phyloP scores from a whole-genome alignment of 2,888 invertebrate species.

The Lycocerus yunnanus region DNA sequence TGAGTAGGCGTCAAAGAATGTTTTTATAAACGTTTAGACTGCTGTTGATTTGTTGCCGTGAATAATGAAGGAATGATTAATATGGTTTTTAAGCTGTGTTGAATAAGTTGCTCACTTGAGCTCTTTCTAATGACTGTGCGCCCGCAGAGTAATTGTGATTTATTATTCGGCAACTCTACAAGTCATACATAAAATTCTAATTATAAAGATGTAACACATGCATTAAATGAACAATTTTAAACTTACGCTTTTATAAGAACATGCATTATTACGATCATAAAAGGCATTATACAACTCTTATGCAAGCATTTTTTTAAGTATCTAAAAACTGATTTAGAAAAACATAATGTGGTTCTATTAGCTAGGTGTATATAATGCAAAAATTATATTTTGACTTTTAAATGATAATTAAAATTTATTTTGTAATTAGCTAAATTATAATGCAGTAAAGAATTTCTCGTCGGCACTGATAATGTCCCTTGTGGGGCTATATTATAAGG shows the following conservation, averaged over 20 bases:
- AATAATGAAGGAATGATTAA: conserved; percentile 27
- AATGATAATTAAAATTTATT: not conserved
- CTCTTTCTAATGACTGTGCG: conserved; percentile 29
- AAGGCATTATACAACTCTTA: conserved; percentile 7
- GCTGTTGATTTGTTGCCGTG: conserved; percentile 25
- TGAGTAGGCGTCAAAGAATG: conserved; percentile 25
- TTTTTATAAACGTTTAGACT: conserved; percentile 23
- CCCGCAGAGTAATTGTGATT: conserved; percentile 39
- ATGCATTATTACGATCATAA: conserved; percentile 9
- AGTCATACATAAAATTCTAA: conserved; percentile 40
- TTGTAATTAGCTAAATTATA: not conserved
- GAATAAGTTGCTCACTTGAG: conserved; percentile 21
- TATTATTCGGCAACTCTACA: conserved; percentile 38
- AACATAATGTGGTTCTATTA: not conserved
- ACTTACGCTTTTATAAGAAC: conserved; percentile 8
- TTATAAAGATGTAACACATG: conserved; percentile 42
- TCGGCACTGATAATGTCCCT: not conserved
- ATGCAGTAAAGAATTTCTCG: not conserved
- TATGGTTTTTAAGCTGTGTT: conserved; percentile 15
- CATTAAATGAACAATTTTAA: conserved; percentile 38
- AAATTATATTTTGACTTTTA: not conserved
- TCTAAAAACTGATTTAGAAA: not conserved
- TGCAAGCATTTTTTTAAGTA: not conserved
- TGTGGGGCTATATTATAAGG: too few species aligned
- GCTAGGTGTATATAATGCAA: not conserved